phyloP scores from a whole-genome alignment of 1,140 invertebrate genomes.

The Drosophila paulistorum region DNA sequence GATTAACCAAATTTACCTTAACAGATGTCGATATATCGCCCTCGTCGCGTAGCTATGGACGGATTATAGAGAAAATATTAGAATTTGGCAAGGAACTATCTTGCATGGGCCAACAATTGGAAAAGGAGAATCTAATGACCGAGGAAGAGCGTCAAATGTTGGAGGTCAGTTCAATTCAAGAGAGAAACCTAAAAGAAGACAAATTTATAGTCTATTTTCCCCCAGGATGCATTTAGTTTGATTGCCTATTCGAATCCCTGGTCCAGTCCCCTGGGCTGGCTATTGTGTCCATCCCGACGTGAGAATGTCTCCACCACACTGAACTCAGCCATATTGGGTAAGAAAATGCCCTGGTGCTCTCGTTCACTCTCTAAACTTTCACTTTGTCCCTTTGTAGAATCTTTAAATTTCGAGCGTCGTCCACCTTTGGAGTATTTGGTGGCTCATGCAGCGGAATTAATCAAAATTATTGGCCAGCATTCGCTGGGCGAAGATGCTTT shows the following conservation, averaged over 20 bases:
- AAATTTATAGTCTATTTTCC: too few relatives aligned
- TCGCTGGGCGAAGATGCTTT: conserved; percentile 97
- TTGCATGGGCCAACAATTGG: conserved; percentile 93
- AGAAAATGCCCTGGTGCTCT: conserved; percentile 31
- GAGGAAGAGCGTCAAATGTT: conserved; percentile 96
- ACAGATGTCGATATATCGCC: conserved; percentile 84
- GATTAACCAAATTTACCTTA: conserved; percentile 9
- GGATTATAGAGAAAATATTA: conserved; percentile 94
- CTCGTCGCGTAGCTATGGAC: conserved; percentile 87
- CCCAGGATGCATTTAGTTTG: conserved; percentile 96
- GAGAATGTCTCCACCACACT: conserved; percentile 97
- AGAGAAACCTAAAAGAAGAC: background rate
- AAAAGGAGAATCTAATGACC: conserved; percentile 92
- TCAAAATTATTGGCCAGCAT: conserved; percentile 94
- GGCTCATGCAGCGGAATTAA: conserved; percentile 93
- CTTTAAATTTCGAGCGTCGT: conserved; percentile 92
- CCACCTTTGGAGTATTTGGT: conserved; percentile 96
- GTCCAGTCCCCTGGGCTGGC: conserved; percentile 97
- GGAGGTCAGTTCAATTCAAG: conserved; percentile 85
- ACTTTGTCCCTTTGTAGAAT: conserved; percentile 87
- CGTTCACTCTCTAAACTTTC: background rate
- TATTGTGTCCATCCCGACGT: conserved; percentile 95
- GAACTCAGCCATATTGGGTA: conserved; percentile 98
- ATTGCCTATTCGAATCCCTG: conserved; percentile 99
- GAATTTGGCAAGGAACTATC: conserved; percentile 97